Conservation (phyloP, 2,113 vertebrate species). For the Dromaius novaehollandiae region DNA sequence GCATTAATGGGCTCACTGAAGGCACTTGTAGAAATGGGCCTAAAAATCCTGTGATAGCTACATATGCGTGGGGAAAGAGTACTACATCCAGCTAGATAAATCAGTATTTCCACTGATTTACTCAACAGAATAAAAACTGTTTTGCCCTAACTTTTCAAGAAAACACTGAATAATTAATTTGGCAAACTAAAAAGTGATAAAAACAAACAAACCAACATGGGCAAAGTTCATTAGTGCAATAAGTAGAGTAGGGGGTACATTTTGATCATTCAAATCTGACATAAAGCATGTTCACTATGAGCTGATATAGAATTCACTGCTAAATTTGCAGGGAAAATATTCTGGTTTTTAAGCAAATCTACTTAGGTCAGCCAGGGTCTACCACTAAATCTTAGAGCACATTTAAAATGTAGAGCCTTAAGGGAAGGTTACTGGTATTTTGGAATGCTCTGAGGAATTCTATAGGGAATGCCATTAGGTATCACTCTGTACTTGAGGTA, state of each 20-base stretch:
- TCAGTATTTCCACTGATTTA: neutral
- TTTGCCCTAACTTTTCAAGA: neutral
- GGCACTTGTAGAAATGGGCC: neutral
- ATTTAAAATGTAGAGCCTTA: neutral
- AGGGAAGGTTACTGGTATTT: neutral
- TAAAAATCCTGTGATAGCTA: too few species aligned
- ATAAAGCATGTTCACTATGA: neutral
- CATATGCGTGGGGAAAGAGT: neutral
- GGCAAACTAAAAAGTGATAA: neutral
- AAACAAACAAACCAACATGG: neutral
- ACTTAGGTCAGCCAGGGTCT: neutral
- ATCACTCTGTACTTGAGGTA: neutral
- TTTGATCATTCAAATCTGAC: neutral
- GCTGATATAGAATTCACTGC: neutral
- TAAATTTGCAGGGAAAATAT: neutral
- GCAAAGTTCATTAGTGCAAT: neutral
- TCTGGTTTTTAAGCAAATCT: neutral
- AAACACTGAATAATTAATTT: neutral
- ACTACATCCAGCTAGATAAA: neutral
- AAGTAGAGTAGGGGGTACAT: neutral
- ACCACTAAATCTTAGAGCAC: neutral
- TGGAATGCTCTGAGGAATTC: neutral
- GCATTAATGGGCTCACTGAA: neutral
- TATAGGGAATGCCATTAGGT: neutral
- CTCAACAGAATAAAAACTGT: too few species aligned